A percentile compares a stretch with the other conserved stretches of the same genome.
phyloP scores from a whole-genome alignment of 2,888 invertebrate genomes.

The Orthosia gothica region DNA sequence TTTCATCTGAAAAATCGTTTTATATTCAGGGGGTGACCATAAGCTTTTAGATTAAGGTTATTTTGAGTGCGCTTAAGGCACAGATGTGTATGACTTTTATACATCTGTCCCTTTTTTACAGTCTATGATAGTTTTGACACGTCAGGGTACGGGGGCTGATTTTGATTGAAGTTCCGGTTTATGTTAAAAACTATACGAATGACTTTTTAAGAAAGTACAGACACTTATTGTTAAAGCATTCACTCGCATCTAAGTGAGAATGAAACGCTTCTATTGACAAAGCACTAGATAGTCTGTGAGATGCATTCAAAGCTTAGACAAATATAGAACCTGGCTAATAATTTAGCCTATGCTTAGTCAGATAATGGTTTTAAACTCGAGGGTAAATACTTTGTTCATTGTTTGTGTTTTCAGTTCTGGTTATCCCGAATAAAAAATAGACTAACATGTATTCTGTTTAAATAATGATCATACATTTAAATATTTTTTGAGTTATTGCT shows the following conservation, averaged over 20 bases:
- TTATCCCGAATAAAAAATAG: not conserved
- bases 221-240: slow-evolving; percentile 32
- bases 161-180: not conserved
- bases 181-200: slow-evolving; percentile 12
- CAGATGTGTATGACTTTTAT: too few species aligned
- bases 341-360: slow-evolving; percentile 17
- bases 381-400: not conserved
- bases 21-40: too few species aligned
- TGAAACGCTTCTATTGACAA: slow-evolving; percentile 49
- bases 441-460: not conserved
- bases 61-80: too few species aligned
- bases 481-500: not conserved
- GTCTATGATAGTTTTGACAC: too few species aligned
- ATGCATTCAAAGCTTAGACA: slow-evolving; percentile 32
- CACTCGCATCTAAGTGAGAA: slow-evolving; percentile 40
- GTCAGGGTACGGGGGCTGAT: too few species aligned
- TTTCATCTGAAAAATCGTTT: not conserved
- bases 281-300: slow-evolving; percentile 28
- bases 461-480: not conserved
- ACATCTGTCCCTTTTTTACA: too few species aligned
- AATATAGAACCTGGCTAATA: slow-evolving; percentile 25
- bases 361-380: not conserved
- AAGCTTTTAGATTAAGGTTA: too few species aligned
- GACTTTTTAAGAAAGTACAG: slow-evolving; percentile 52
- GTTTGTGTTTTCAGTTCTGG: not conserved